Base-by-base conservation (phyloP, 1,140 invertebrate genomes). In the Carcinoscorpius rotundicauda region DNA sequence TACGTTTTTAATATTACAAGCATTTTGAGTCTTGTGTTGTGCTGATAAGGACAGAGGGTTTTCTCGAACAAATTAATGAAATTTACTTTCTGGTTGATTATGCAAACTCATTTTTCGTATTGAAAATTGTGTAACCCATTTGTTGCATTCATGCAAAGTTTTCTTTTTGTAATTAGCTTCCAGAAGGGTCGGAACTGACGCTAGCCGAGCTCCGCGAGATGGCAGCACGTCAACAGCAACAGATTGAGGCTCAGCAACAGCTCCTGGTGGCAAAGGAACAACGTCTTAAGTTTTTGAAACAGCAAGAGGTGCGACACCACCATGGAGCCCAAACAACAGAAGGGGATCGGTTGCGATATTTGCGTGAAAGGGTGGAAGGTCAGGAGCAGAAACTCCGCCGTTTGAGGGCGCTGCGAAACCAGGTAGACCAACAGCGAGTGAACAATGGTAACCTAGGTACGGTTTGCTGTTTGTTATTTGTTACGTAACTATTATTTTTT, bases 371-470 rank as follows among this genome's bases (percentile, higher is more conserved):
- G 66, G 89, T 97, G 65, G 91, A 96, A 75, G 87, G 89, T 52
- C 93, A 97, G 78, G 93, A 97, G 78, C 84, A 90, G 74, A 96
- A 97, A 78, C 81, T 97, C 72, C 83, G 91, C 71, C 89, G 92
- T 76, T 81, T 97, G 74, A 79, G 91, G 73, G 89, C 92, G 48
- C 81, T 97, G 68, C 82, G 92, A 66, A 93, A 92, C 62, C 92
- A 97, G 81, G 89, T 93, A 67, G 90, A 94, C 75, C 85, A 92
- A 72, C 90, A 91, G 74, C 89, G 91, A 76, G 85, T 86, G 75
- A 90, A 86, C 77, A 95, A 95, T 82, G 86, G 88, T 67, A 89
- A 88, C 71, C 84, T 68, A 56, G 61, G 66, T 68, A 65, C 10
- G 63, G 11, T 9, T 49, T 5, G 9, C n/a, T 95, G 72, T 93